A percentile compares a stretch with the other conserved stretches of the same genome.
Conservation (phyloP, 2,888 invertebrate species). For the Tiphia femorata region DNA sequence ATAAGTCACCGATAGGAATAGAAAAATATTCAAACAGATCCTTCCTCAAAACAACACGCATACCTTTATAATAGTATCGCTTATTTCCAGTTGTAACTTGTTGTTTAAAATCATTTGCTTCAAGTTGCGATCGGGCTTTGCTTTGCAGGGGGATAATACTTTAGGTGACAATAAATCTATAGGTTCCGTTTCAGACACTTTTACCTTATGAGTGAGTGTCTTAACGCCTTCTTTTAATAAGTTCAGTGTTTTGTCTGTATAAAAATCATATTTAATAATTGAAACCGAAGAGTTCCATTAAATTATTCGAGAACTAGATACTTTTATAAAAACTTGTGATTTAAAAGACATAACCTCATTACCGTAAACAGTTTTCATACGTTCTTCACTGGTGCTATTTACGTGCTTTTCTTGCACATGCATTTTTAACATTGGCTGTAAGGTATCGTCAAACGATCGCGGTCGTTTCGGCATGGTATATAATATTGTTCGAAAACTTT, state of each 20-base stretch:
- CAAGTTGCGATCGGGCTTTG: slow-evolving; percentile 22
- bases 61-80: slow-evolving; percentile 44
- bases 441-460: slow-evolving; percentile 54
- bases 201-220: slow-evolving; percentile 35
- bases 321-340: background rate
- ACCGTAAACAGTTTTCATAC: slow-evolving; percentile 60
- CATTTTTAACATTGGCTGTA: slow-evolving; percentile 55
- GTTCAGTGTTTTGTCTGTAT: slow-evolving; percentile 49
- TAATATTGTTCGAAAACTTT: background rate
- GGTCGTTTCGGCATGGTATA: slow-evolving; percentile 55
- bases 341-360: slow-evolving; percentile 35
- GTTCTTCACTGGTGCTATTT: slow-evolving; percentile 46
- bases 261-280: too few species aligned
- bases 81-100: slow-evolving; percentile 44
- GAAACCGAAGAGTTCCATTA: background rate
- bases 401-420: slow-evolving; percentile 57
- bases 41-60: slow-evolving; percentile 6
- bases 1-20: too few species aligned
- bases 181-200: slow-evolving; percentile 25
- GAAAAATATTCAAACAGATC: background rate
- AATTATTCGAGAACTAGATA: background rate
- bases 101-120: slow-evolving; percentile 55
- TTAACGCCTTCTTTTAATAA: slow-evolving; percentile 53
- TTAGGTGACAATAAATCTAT: slow-evolving; percentile 16
- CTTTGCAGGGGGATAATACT: slow-evolving; percentile 7